Percentiles rank a stretch among this genome's conserved stretches.
Conservation (phyloP, 1,140 invertebrate genomes). For the Camponotus floridanus region DNA sequence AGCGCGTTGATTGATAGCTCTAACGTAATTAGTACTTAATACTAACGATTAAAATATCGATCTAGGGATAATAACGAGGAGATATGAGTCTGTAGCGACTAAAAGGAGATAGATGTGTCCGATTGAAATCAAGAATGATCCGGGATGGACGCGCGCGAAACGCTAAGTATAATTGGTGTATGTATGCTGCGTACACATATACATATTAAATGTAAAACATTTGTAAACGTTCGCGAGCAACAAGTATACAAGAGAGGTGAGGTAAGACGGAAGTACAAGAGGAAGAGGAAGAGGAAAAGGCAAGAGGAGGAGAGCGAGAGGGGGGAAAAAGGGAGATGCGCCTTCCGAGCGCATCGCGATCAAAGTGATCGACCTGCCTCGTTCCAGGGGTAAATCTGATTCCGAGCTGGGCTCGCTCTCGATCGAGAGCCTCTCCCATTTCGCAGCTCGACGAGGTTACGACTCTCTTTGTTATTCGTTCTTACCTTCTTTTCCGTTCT, state of each 20-base stretch:
- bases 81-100: constrained; percentile 18
- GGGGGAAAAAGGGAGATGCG: constrained; percentile 18
- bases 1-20: constrained; percentile 54
- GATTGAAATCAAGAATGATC: not conserved
- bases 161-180: constrained; percentile 42
- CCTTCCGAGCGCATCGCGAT: constrained; percentile 59
- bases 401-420: constrained; percentile 31
- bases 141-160: constrained; percentile 17
- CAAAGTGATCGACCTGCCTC: not conserved
- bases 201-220: constrained; percentile 44
- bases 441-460: constrained; percentile 43
- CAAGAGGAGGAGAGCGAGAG: not conserved
- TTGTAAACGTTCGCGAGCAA: constrained; percentile 46
- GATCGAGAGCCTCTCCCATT: constrained; percentile 32
- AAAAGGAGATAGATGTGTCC: constrained; percentile 15
- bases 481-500: constrained; percentile 9
- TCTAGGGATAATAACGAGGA: constrained; percentile 37
- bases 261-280: constrained; percentile 8
- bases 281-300: not conserved
- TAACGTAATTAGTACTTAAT: constrained; percentile 51
- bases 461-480: constrained; percentile 63
- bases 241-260: constrained; percentile 52
- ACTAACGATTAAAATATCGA: constrained; percentile 56
- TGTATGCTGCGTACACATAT: constrained; percentile 4
- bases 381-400: constrained; percentile 27